Evolutionary conservation across 1,140 invertebrate genomes (phyloP), one percentile per base, ranked within the genome.

Genomic region (Steinernema feltiae): DNA sequence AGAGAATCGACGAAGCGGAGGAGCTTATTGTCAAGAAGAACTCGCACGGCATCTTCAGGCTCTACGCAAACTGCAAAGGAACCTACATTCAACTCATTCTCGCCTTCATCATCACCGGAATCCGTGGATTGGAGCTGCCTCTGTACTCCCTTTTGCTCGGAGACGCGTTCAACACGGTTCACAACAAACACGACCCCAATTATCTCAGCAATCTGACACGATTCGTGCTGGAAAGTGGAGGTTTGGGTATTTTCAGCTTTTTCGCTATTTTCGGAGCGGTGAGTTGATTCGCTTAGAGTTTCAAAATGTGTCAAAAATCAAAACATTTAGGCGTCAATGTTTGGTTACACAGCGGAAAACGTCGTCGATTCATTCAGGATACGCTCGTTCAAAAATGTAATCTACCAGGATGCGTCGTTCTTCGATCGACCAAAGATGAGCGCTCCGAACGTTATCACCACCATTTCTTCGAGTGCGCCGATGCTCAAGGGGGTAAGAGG

Each of bases 391-490:
- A 81, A 74, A 31, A 84, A 87, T 18, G 85, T 89, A 80, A 46
- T 89, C 24, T 79, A 84, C 71, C 83, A 88, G 85, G 88, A 89
- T 35, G 88, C 89, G 46, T 69, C 83, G 1, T 89, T 79, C 79
- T 89, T 88, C 85, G 89, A 89, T 82, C 83, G 88, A 48, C 81
- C 84, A 1, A 82, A 85, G 18, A 88, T 89, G 79, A 80, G 80
- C 48, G 82, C 87, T 32, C 88, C 88, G 32, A 86, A 87, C 31
- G 72, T 89, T 31, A 86, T 86, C 24, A 87, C 88, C 2, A 77
- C 88, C 71, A 82, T 89, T 46, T 83, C 89, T 21, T 87, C 85
- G 12, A 88, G 89, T 81, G 87, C 88, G 48, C 86, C 88, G 31
- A 84, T 84, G 75, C 83, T 89, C 15, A 88, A 89, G 80, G 87